Base-by-base conservation (phyloP, 2,797 vertebrate species). In the Potorous gilbertii region DNA sequence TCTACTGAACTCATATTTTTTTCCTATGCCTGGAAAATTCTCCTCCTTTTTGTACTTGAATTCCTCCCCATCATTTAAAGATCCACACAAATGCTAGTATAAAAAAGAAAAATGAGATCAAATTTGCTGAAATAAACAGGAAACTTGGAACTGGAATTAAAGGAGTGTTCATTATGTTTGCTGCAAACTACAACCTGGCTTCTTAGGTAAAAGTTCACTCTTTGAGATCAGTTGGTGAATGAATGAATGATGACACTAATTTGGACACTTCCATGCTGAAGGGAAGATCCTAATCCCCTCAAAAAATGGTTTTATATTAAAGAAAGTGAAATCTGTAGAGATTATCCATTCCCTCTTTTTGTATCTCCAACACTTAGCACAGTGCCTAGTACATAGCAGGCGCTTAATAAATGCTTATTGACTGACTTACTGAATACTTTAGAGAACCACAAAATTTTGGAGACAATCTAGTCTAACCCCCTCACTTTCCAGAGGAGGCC, bases 361-460 rank as follows among this genome's bases (percentile, higher is more conserved):
- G 0, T 89, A 89, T 34, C 14, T 2, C 50, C 52, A 62, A 54
- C 89, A 46, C 54, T 46, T 27, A 74, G 14, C 93, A 89, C 6
- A 92, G 29, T 91, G n/a, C 27, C 27, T 95, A 5, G 31, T 27
- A 90, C 14, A 91, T 14, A 93, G 5, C 4, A 91, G 52, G 24
- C 1, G 54, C 56, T 57, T n/a, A 57, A 93, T 81, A 94, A 54
- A 52, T 87, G 81, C n/a, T 90, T 94, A 59, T n/a, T 95, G n/a
- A 92, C 55, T 92, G 5, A 92, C 54, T 91, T 13, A 93, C 46
- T 55, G 52, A 52, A 52, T 52, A 74, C 34, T 81, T 81, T 21
- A 81, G 2, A 81, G n/a, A 46, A 81, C n/a, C 18, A 81, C n/a
- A 81, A 46, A 81, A 21, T 8, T 81, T 40, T 31, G 5, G 40